These are phyloP conservation scores for Perithous albicinctus DNA, from an alignment of 2,888 invertebrate genomes.

Conservation along the genomic window DNA sequence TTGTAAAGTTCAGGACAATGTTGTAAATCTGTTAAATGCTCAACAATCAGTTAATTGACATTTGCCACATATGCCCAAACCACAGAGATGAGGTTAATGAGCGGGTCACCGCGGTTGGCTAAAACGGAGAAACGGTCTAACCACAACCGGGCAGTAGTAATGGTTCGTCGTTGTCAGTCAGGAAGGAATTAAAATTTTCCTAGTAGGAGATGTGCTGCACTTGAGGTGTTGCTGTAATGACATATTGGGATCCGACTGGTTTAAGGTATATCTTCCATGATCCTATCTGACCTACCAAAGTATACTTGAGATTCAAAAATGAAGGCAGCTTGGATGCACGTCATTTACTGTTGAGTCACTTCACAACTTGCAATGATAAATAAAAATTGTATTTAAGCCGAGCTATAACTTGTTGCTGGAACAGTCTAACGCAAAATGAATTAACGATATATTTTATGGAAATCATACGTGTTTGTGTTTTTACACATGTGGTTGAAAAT, in stretches of 20 bases:
- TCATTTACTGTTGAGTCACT: too few species aligned
- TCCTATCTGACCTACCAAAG: not conserved
- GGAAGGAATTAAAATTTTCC: not conserved
- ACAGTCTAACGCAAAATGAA: too few species aligned
- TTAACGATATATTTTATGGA: too few species aligned
- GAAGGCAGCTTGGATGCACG: not conserved
- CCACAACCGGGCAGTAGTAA: constrained; percentile 38
- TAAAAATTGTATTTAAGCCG: too few species aligned
- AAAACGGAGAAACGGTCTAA: not conserved
- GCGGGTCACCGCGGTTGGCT: not conserved
- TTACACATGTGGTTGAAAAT: too few species aligned
- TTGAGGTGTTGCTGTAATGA: not conserved
- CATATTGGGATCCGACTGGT: not conserved
- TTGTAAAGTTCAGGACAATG: not conserved
- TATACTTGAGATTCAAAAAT: not conserved
- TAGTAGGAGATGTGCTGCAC: not conserved
- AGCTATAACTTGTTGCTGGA: too few species aligned
- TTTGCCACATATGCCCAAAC: constrained; percentile 28
- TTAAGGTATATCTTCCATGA: not conserved
- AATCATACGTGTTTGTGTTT: too few species aligned
- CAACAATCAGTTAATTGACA: constrained; percentile 11
- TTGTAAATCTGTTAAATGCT: not conserved
- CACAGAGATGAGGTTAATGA: not conserved
- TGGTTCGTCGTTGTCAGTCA: constrained; percentile 14
- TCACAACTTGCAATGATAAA: too few species aligned